phyloP scores from a whole-genome alignment of 2,113 vertebrate genomes.

The Setophaga petechia region DNA sequence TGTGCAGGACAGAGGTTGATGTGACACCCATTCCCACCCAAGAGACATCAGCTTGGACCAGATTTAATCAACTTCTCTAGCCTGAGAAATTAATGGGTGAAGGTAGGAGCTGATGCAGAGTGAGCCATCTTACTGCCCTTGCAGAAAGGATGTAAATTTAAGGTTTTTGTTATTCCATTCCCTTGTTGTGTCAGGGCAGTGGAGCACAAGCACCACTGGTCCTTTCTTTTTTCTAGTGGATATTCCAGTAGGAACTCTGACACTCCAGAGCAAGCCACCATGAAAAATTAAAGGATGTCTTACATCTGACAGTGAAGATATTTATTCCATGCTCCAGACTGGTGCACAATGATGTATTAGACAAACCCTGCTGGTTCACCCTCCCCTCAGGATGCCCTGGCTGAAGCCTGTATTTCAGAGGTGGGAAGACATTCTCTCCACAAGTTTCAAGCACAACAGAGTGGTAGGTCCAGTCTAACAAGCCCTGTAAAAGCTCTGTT shows the following conservation, averaged over 20 bases:
- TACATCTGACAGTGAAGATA: neutral
- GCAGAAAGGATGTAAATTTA: neutral
- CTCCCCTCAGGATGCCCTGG: neutral
- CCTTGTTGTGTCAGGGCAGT: neutral
- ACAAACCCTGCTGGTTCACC: neutral
- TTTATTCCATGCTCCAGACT: neutral
- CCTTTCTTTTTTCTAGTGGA: neutral
- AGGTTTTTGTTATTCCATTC: neutral
- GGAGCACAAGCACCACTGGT: neutral
- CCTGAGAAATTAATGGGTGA: neutral
- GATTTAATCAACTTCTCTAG: neutral
- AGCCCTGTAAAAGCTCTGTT: neutral
- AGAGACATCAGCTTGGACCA: neutral
- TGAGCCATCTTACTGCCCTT: neutral
- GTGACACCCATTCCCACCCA: neutral
- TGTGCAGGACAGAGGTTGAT: neutral
- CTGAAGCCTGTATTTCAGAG: neutral
- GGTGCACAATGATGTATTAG: neutral
- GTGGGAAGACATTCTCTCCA: neutral
- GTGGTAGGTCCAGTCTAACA: neutral
- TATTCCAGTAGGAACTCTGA: neutral
- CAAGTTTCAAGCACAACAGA: neutral
- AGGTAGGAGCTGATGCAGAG: neutral
- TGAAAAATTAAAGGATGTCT: neutral
- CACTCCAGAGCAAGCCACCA: neutral